A percentile compares a stretch with the other conserved stretches of the same genome.
phyloP scores from a whole-genome alignment of 2,888 invertebrate genomes.

The Mythimna loreyi region DNA sequence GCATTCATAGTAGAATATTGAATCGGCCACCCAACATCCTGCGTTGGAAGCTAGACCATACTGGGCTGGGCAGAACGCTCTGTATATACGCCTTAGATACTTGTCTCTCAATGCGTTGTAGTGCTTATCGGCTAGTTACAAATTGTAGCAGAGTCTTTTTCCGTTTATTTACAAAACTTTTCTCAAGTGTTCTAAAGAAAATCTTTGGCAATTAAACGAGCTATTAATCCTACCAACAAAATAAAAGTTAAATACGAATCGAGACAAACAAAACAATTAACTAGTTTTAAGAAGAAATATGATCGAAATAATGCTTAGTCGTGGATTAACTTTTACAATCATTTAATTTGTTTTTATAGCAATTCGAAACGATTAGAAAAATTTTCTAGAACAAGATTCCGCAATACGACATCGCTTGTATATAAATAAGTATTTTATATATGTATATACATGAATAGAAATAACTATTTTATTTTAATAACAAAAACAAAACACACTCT shows the following conservation, averaged over 20 bases:
- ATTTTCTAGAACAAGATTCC: slow-evolving; percentile 24
- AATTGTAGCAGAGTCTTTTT: neutral
- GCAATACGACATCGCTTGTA: slow-evolving; percentile 17
- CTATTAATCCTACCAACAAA: slow-evolving; percentile 25
- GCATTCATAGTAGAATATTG: no score
- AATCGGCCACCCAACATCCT: no score
- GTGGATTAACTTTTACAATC: slow-evolving; percentile 32
- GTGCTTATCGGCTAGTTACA: neutral
- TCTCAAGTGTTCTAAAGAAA: neutral
- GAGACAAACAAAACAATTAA: slow-evolving; percentile 43
- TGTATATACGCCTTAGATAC: no score
- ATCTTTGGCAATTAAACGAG: slow-evolving; percentile 10
- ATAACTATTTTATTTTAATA: slow-evolving; percentile 39
- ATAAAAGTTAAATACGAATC: slow-evolving; percentile 23
- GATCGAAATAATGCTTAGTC: slow-evolving; percentile 11
- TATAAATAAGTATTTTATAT: no score
- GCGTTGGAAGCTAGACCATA: no score
- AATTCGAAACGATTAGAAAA: slow-evolving; percentile 24
- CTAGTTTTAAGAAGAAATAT: slow-evolving; percentile 6
- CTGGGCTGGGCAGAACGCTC: no score
- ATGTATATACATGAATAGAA: slow-evolving; percentile 39
- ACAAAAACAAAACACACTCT: slow-evolving; percentile 48
- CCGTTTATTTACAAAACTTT: neutral
- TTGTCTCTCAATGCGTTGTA: no score
- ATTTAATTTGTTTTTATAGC: slow-evolving; percentile 32